Conservation (phyloP, 2,888 invertebrate genomes). For the Orthonevra nobilis region DNA sequence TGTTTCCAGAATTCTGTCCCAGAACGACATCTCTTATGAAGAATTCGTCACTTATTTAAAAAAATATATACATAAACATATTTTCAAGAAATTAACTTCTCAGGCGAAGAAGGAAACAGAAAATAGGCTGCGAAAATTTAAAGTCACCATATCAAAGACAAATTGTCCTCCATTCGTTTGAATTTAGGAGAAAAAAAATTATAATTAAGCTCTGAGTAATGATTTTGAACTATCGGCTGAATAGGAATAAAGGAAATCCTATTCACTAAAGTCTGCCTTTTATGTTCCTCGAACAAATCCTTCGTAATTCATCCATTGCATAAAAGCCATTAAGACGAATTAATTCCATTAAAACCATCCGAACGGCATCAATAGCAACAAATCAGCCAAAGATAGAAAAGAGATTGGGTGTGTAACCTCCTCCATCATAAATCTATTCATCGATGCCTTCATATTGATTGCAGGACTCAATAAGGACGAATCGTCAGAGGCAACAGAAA, state of each 20-base stretch:
- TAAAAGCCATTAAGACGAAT: conserved; percentile 65
- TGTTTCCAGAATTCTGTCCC: too few species aligned
- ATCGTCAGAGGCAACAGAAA: not conserved
- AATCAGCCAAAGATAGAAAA: too few species aligned
- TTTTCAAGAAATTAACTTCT: too few species aligned
- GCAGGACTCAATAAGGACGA: conserved; percentile 39
- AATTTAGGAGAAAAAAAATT: too few species aligned
- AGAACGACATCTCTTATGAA: too few species aligned
- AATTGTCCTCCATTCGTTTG: too few species aligned
- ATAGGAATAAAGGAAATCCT: conserved; percentile 7
- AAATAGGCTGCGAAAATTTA: too few species aligned
- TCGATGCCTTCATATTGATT: conserved; percentile 58
- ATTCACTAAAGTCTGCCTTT: conserved; percentile 36
- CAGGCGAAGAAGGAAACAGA: too few species aligned
- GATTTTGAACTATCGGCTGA: not conserved
- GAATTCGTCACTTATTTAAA: too few species aligned
- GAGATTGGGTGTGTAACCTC: conserved; percentile 35
- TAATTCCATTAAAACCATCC: conserved; percentile 67
- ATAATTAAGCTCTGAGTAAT: conserved; percentile 39
- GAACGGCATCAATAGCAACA: conserved; percentile 37
- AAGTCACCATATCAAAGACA: too few species aligned
- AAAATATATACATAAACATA: too few species aligned
- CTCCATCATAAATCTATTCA: conserved; percentile 67
- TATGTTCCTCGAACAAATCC: conserved; percentile 45
- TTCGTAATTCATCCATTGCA: conserved; percentile 49